Evolutionary conservation across 2,797 vertebrate genomes (phyloP), one percentile per base, ranked within the genome.

Genomic region (Sebastes hopkinsi): DNA sequence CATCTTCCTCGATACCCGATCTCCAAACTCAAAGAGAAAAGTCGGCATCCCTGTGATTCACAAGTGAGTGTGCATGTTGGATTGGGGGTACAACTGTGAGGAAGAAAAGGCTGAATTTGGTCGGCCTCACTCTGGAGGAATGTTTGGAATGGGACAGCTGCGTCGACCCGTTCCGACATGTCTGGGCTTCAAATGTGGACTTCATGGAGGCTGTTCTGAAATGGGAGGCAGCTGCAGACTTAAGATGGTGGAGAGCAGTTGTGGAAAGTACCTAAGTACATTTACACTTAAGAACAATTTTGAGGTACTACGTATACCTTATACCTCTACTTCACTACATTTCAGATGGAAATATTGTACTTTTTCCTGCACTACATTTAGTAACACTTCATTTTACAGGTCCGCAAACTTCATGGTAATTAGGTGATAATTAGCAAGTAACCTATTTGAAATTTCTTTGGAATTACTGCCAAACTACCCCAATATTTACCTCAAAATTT

Each of bases 81-180:
- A 55, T 70, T 16, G 22, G 22, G 65, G 42, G 36, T 65, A 38
- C 10, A 29, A 30, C 77, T 66, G 34, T 14, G 65, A 69, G 25
- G 25, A 11, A 27, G 68, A 67, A 75, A 55, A 38, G 25, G 30
- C 34, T 36, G 72, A 65, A 58, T 79, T 42, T 78, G 50, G 55
- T 79, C 75, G 80, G 79, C 68, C 80, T 89, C 32, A 56, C 60
- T 75, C 42, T 38, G 56, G 56, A 92, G 75, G 90, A 92, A 90
- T 91, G 87, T 80, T 73, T 85, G 91, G 90, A 90, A 93, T 92
- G 87, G 82, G 76, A 87, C 77, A 79, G 84, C 84, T 84, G 89
- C 59, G 23, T 72, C 29, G 58, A 90, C 87, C 65, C 52, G 86
- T 80, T 79, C 75, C 20, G 72, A 90, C 91, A 52, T 62, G 92